Evolutionary conservation across 2,113 vertebrate genomes (phyloP), one percentile per base, ranked within the genome.

Genomic region (Oreocharis arfaki): DNA sequence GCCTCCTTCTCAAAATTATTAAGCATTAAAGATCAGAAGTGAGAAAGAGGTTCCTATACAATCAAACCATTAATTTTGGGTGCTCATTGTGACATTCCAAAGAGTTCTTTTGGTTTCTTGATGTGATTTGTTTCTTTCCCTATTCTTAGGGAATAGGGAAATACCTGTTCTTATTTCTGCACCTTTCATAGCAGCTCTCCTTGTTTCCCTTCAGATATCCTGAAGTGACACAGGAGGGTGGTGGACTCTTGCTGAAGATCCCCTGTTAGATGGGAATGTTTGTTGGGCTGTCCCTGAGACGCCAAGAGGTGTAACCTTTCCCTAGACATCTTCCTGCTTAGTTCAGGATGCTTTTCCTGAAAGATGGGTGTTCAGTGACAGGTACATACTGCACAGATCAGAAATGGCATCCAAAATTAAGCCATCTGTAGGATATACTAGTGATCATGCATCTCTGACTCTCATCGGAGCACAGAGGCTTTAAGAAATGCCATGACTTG

Each of bases 381-480:
- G 15, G n/a, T 42, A 35, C 24, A 27, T 9, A 28, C 5, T 37
- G 18, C 49, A 65, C 24, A 37, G 56, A 33, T 86, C 50, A 53
- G 76, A 73, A 92, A 90, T 81, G 22, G 22, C 41, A 84, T 28
- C 28, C 80, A 65, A 80, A 94, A 15, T 32, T n/a, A 60, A 88
- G 39, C 11, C 33, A 46, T 79, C 32, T 61, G 16, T 37, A 60
- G 33, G 10, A 50, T 24, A 27, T 8, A 20, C 3, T 23, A 50
- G 7, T 65, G 70, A 80, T n/a, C 11, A 35, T 32, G 24, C 57
- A 21, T 39, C 37, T 87, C 76, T 63, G 11, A 32, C 22, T 42
- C 33, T 49, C 20, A 30, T 65, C 39, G 41, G 47, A 32, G 21
- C 11, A n/a, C 3, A n/a, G 27, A 52, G 55, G 24, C 32, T 55